Base-by-base conservation (phyloP, 2,797 vertebrate species). In the Acomys russatus region DNA sequence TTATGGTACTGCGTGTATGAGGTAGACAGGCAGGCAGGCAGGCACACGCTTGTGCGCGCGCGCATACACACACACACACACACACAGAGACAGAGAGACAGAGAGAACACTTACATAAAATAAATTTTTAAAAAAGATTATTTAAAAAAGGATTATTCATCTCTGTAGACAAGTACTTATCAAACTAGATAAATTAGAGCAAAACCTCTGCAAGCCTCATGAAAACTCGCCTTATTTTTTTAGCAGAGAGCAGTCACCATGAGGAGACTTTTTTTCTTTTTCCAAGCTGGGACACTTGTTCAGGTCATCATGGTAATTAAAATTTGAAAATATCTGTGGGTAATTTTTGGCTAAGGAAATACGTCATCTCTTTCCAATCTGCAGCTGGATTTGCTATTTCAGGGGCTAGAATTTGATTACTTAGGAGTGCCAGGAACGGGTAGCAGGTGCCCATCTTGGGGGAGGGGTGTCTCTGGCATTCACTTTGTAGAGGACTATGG, bases 111-210 rank as follows among this genome's bases (percentile, higher is more conserved):
- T 63, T 12, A 44, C 30, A 30, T 66, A 84, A 84, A 44, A 82
- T 25, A 82, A 82, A 84, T 8, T 83, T 44, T 4, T 49, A 44
- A 83, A 63, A 83, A 15, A 68, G 44, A 30, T 85, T 85, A 9
- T 18, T 10, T 23, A 49, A 89, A 51, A 92, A 86, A 89, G 92
- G 73, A 59, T 25, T 64, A 51, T 95, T 86, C 96, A 86, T 95
- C 96, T 93, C 63, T 23, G 3, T 1, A n/a, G 87, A 86, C 30
- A 90, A 91, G 76, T 80, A 38, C 78, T 95, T 97, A 88, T 92
- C 96, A 96, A 95, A 97, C 70, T 28, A 78, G 35, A 66, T 17
- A 96, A 95, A 96, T 95, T 76, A 95, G 96, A 96, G 83, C 0
- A 38, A 84, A 14, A 93, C 20, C 22, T 71, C 30, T 33, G 33